Evolutionary conservation across 2,113 vertebrate species (phyloP), one percentile per base, ranked within the genome.

Genomic region (Stercorarius parasiticus): DNA sequence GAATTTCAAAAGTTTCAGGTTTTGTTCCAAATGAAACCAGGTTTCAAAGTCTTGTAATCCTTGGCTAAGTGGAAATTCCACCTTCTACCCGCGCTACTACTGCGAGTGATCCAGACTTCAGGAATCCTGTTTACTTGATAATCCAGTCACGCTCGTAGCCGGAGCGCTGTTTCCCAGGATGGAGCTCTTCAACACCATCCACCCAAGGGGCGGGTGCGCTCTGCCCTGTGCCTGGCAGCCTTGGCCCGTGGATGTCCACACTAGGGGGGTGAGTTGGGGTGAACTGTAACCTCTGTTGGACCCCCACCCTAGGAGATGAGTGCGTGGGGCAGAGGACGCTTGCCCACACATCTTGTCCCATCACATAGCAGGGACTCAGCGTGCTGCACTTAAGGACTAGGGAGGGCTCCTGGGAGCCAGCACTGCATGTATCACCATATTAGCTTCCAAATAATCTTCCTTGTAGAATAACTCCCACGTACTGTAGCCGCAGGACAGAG

Each of bases 51-150:
- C 86, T 66, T 76, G 81, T 43, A 87, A 90, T 66, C 23, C 55
- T 93, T 96, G 95, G 91, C 93, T 72, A 70, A 88, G 79, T 55
- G 53, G 74, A 95, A 96, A 77, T 90, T 93, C 78, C 64, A 87
- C 67, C 81, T 89, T 95, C 55, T n/a, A 64, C 45, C 36, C 70
- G 38, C 80, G 17, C 52, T 79, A 42, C 78, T 69, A 11, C 52
- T 53, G 74, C 38, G 77, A 93, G 38, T 0, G 5, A 79, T 83
- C 58, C 74, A 91, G 7, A 58, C 43, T 80, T 55, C 3, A 5
- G 49, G 87, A 50, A 43, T 50, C 49, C 45, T 93, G 30, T 82
- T 87, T 62, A 14, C 53, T 50, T 77, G 62, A 26, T 34, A 77
- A 94, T 73, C 52, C 84, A 40, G 53, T 34, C 56, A 47, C 34